phyloP scores from a whole-genome alignment of 2,797 vertebrate species.

The Pseudomugil gertrudae region DNA sequence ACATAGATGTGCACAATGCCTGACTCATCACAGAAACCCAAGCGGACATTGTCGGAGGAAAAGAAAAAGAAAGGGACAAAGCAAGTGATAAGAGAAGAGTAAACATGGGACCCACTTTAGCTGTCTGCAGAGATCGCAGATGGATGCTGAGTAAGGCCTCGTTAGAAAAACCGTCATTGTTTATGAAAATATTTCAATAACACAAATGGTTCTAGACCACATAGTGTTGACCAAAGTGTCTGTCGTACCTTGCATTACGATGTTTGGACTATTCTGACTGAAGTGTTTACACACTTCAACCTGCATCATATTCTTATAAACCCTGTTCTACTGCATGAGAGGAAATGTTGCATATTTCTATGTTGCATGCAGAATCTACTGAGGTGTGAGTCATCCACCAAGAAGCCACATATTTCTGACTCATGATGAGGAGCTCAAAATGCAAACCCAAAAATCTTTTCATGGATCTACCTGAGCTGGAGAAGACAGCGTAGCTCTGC shows the following conservation, averaged over 20 bases:
- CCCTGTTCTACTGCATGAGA: neutral
- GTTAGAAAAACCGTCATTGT: no score
- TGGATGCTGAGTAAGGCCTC: no score
- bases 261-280: neutral
- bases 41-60: no score
- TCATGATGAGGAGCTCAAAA: slow-evolving; percentile 9
- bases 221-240: neutral
- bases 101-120: no score
- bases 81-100: no score
- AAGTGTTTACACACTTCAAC: slow-evolving; percentile 12
- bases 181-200: no score
- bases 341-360: slow-evolving; percentile 9
- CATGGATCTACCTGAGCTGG: neutral
- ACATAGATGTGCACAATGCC: no score
- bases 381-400: neutral
- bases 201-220: no score
- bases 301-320: slow-evolving; percentile 2
- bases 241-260: neutral
- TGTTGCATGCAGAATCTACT: neutral
- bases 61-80: no score
- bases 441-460: neutral
- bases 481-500: neutral
- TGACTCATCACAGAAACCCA: no score
- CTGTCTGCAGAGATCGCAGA: no score
- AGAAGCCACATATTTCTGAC: slow-evolving; percentile 1